Base-by-base conservation (phyloP, 2,113 vertebrate species). In the Nothobranchius furzeri region DNA sequence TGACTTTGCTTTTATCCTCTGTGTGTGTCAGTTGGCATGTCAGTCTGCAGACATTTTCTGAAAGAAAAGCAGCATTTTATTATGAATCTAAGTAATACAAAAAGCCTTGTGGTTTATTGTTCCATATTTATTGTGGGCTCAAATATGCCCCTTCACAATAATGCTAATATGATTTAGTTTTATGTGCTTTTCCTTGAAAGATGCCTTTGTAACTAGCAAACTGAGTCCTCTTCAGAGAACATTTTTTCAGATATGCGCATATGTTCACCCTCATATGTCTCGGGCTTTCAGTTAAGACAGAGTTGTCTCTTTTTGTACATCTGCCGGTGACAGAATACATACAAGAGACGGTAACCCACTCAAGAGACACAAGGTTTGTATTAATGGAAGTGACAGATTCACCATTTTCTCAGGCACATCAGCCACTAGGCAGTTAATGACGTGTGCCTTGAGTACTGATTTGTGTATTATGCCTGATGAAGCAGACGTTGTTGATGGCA, bases 371-470 rank as follows among this genome's bases (percentile, higher is more conserved):
- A 71, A 71, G 59, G 69, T 80, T 63, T 15, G 11, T 54, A 70
- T 82, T 78, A 80, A 46, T 64, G 61, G 42, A 79, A 78, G 73
- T 76, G 79, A 74, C 85, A 81, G 81, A 84, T 86, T 84, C 78
- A 70, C 81, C 74, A 72, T 85, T 76, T 73, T 72, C 70, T 52
- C 67, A 70, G 73, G 72, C 67, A 59, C 78, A 84, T 46, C 63
- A 81, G 63, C 76, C 73, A 68, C 77, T 76, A 68, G 68, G 72
- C 64, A 76, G 69, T 83, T 77, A 85, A 85, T 83, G 84, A 81
- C 56, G 84, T 81, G 88, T 83, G 79, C 64, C 64, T 43, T 71
- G 81, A 87, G 80, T 86, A 75, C 81, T 70, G 70, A 83, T 85
- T 70, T 51, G 35, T 56, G 54, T 64, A 84, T 87, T 73, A 83